phyloP scores from a whole-genome alignment of 2,797 vertebrate genomes.

The Aselliscus stoliczkanus region DNA sequence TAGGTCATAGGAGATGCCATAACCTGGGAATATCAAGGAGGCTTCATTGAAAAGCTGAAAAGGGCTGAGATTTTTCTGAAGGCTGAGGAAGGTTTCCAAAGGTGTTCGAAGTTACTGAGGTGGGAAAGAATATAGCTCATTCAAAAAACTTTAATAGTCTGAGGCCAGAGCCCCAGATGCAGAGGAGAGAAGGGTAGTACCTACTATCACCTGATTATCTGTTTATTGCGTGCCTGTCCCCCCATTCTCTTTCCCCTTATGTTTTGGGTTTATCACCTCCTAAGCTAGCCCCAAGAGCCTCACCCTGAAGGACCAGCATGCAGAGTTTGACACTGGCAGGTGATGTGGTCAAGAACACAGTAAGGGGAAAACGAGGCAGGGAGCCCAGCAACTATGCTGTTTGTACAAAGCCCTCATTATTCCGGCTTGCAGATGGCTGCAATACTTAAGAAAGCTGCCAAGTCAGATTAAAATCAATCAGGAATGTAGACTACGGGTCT shows the following conservation, averaged over 20 bases:
- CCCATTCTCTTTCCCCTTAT: neutral
- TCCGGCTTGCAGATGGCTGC: constrained; percentile 73
- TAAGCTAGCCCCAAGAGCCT: neutral
- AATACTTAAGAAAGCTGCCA: constrained; percentile 79
- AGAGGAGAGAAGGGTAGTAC: neutral
- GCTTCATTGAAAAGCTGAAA: neutral
- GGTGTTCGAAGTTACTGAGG: neutral
- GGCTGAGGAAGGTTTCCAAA: neutral
- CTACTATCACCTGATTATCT: neutral
- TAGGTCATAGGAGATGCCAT: neutral
- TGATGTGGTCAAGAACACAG: neutral
- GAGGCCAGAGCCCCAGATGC: neutral
- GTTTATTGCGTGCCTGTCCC: neutral
- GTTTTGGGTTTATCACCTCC: neutral
- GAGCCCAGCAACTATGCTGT: constrained; percentile 32
- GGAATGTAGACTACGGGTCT: constrained; percentile 78
- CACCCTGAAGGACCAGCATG: neutral
- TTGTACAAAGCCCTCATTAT: constrained; percentile 68
- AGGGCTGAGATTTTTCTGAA: constrained; percentile 12
- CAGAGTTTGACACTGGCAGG: neutral
- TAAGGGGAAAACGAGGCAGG: neutral
- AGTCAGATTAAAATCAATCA: constrained; percentile 80
- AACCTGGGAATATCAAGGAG: neutral
- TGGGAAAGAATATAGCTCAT: neutral
- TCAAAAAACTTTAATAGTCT: neutral